A percentile compares a stretch with the other conserved stretches of the same genome.
These are phyloP conservation scores for Phalloptychus januarius DNA, from an alignment of 2,797 vertebrate genomes.

Conservation along the genomic window DNA sequence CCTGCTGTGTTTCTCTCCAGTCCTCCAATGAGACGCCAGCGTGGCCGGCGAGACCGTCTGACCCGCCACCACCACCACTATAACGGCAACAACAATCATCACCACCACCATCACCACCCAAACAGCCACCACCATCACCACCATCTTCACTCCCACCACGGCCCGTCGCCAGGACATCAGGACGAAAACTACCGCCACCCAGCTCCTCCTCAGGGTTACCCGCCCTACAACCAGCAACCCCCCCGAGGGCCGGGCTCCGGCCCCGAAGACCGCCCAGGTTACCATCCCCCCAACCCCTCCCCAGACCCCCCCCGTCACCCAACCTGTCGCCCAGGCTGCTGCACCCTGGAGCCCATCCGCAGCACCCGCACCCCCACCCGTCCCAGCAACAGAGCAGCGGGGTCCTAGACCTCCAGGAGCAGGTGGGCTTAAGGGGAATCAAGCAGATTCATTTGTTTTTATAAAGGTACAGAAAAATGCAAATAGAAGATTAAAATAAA, in stretches of 20 bases:
- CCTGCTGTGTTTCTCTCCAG: constrained; percentile 71
- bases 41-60: constrained; percentile 86
- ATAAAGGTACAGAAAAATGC: background rate
- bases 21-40: constrained; percentile 95
- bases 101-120: constrained; percentile 61
- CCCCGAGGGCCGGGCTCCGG: constrained; percentile 59
- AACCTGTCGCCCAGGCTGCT: constrained; percentile 93
- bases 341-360: constrained; percentile 71
- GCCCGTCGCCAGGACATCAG: constrained; percentile 79
- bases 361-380: constrained; percentile 69
- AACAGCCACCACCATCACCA: constrained; percentile 72
- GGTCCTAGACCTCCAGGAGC: constrained; percentile 95
- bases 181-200: constrained; percentile 95
- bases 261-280: constrained; percentile 69
- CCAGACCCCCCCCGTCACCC: constrained; percentile 92
- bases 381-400: constrained; percentile 85
- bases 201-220: constrained; percentile 72
- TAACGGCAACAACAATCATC: constrained; percentile 53
- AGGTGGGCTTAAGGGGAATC: constrained; percentile 75
- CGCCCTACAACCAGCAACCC: constrained; percentile 86
- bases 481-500: background rate
- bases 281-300: constrained; percentile 80
- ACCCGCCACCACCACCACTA: constrained; percentile 85
- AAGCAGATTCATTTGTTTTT: background rate
- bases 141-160: constrained; percentile 72